phyloP scores from a whole-genome alignment of 1,140 invertebrate genomes.

The Cydia pomonella region DNA sequence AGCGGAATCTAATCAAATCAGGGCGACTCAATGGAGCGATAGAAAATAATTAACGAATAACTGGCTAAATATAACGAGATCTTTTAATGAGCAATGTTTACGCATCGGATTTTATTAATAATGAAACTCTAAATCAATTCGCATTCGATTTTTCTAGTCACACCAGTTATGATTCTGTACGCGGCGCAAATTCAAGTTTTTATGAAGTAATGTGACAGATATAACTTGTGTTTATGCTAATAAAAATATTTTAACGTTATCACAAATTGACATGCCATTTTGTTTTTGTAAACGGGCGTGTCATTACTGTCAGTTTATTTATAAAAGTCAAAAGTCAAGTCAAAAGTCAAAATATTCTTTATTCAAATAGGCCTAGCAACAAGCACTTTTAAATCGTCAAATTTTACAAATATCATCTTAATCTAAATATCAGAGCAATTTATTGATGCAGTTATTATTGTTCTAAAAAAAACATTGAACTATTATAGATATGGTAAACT shows the following conservation, averaged over 20 bases:
- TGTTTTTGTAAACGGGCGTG: constrained; percentile 35
- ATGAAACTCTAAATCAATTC: neutral
- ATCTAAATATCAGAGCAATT: too few species aligned
- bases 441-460: too few species aligned
- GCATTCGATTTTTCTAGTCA: neutral
- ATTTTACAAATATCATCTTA: too few species aligned
- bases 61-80: constrained; percentile 12
- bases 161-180: neutral
- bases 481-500: too few species aligned
- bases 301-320: neutral
- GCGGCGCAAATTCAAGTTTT: neutral
- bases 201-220: neutral
- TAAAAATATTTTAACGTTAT: constrained; percentile 30
- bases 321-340: too few species aligned
- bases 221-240: constrained; percentile 13
- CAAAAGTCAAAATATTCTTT: too few species aligned
- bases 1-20: constrained; percentile 27
- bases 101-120: neutral
- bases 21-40: neutral
- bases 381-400: too few species aligned
- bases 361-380: too few species aligned
- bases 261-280: constrained; percentile 43
- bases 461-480: too few species aligned
- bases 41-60: constrained; percentile 25
- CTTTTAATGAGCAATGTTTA: neutral